Conservation (phyloP, 2,797 vertebrate genomes). For the Glossophaga mutica region DNA sequence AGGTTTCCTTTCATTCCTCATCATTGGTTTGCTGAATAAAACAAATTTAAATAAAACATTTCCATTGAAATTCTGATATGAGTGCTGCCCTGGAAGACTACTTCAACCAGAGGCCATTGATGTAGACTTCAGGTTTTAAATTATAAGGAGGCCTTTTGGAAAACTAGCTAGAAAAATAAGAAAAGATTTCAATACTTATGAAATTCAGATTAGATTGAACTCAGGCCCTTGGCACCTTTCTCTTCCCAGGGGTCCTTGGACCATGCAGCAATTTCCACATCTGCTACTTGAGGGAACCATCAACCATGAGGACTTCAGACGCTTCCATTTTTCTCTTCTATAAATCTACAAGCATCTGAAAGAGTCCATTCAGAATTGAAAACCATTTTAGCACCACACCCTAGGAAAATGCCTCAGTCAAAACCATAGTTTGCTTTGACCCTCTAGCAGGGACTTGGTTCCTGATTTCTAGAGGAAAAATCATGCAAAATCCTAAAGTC, state of each 20-base stretch:
- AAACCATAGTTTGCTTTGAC: slow-evolving; percentile 8
- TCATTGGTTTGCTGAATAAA: slow-evolving; percentile 28
- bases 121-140: slow-evolving; percentile 13
- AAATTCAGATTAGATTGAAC: slow-evolving; percentile 11
- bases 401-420: neutral
- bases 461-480: neutral
- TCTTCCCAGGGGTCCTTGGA: neutral
- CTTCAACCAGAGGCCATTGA: neutral
- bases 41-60: slow-evolving; percentile 24
- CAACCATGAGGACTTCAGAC: neutral
- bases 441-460: neutral
- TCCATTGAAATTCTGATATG: slow-evolving; percentile 9
- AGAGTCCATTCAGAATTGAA: slow-evolving; percentile 35
- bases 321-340: neutral
- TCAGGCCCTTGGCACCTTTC: neutral
- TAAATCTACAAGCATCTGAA: neutral
- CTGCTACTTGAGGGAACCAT: neutral
- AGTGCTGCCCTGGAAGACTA: neutral
- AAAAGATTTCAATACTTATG: neutral
- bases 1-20: neutral
- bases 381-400: neutral
- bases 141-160: slow-evolving; percentile 16
- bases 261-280: neutral
- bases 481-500: neutral
- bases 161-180: neutral